Percentiles rank a stretch among this genome's conserved stretches.
Evolutionary conservation across 2,888 invertebrate genomes (phyloP).

Genomic region (Platycheirus albimanus): DNA sequence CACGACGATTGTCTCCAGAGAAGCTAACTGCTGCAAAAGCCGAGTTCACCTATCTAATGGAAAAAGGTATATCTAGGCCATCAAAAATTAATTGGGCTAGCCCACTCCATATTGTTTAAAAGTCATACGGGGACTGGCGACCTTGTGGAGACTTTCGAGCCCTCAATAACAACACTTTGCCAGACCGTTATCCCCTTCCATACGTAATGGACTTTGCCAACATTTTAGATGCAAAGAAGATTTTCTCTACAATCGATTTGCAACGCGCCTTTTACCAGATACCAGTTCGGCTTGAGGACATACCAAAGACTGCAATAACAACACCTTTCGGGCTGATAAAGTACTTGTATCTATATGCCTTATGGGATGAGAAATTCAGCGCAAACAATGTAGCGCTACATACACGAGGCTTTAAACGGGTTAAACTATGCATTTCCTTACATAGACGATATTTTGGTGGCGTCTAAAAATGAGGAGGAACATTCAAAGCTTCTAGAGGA

Average conservation of each 20-base stretch:
- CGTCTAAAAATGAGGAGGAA: neutral
- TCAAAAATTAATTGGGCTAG: constrained; percentile 68
- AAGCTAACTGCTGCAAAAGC: constrained; percentile 60
- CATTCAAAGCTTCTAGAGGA: constrained; percentile 41
- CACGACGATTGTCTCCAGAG: constrained; percentile 77
- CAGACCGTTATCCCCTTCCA: constrained; percentile 78
- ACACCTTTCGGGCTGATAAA: constrained; percentile 78
- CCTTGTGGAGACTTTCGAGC: constrained; percentile 57
- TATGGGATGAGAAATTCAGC: constrained; percentile 10
- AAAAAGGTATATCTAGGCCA: constrained; percentile 77
- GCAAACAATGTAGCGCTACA: constrained; percentile 13
- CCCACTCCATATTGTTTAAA: constrained; percentile 65
- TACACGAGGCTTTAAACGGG: neutral
- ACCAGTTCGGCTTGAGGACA: constrained; percentile 25
- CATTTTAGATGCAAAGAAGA: neutral
- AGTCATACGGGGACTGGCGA: constrained; percentile 56
- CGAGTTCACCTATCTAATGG: constrained; percentile 67
- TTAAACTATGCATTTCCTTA: constrained; percentile 76
- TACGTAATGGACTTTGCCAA: constrained; percentile 51
- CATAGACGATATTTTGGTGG: constrained; percentile 76
- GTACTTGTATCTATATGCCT: constrained; percentile 4
- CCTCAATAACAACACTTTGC: constrained; percentile 75
- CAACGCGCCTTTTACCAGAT: constrained; percentile 34
- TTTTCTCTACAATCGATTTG: constrained; percentile 38
- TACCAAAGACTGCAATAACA: constrained; percentile 70